Percentiles rank a stretch among this genome's conserved stretches.
phyloP scores from a whole-genome alignment of 1,140 invertebrate genomes.

The Hermetia illucens region DNA sequence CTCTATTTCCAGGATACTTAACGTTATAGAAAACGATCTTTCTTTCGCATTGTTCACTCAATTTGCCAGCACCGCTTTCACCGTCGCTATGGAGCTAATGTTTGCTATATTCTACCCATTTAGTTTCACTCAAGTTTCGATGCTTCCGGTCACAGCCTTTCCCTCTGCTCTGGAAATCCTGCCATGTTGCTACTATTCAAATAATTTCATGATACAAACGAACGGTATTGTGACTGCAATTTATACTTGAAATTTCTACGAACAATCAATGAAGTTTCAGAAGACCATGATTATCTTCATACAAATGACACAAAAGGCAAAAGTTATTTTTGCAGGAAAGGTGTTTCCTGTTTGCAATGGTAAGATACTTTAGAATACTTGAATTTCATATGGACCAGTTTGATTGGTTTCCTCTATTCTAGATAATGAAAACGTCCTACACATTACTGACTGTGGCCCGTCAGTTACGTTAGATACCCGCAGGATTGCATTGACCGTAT shows the following conservation, averaged over 20 bases:
- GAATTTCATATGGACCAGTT: too few relatives aligned
- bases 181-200: slow-evolving; percentile 8
- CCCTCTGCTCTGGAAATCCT: slow-evolving; percentile 4
- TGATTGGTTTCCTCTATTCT: too few relatives aligned
- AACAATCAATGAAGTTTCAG: slow-evolving; percentile 6
- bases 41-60: slow-evolving; percentile 7
- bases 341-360: slow-evolving; percentile 7
- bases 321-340: slow-evolving; percentile 5
- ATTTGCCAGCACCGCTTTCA: slow-evolving; percentile 6
- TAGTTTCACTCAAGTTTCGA: slow-evolving; percentile 4
- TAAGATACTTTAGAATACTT: too few relatives aligned
- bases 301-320: slow-evolving; percentile 7
- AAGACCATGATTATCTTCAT: slow-evolving; percentile 9
- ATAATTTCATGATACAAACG: slow-evolving; percentile 5
- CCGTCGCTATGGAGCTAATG: slow-evolving; percentile 5
- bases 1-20: slow-evolving; percentile 6
- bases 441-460: too few relatives aligned
- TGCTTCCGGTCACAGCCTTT: slow-evolving; percentile 1
- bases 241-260: slow-evolving; percentile 7
- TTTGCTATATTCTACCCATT: slow-evolving; percentile 5
- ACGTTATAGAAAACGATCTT: slow-evolving; percentile 4
- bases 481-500: too few relatives aligned
- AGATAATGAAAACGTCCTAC: too few relatives aligned
- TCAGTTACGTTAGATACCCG: too few relatives aligned
- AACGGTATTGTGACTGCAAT: slow-evolving; percentile 6